Conservation (phyloP, 2,888 invertebrate species). For the Orthonychiurus folsomi region DNA sequence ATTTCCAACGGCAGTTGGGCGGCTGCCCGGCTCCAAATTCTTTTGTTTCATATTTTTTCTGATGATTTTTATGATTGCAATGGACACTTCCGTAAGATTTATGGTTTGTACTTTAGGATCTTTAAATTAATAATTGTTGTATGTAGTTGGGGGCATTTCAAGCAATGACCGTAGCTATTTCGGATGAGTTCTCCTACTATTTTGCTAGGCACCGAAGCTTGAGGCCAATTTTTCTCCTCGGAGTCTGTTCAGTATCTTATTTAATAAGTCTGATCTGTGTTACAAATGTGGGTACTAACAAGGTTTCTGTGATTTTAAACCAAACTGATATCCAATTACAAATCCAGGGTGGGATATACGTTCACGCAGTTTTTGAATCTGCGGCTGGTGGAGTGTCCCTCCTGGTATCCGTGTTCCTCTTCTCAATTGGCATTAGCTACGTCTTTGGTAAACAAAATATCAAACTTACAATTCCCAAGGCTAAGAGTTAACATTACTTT, state of each 20-base stretch:
- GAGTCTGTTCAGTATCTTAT: neutral
- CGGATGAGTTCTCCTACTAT: neutral
- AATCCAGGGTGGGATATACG: conserved; percentile 6
- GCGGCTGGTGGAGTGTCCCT: neutral
- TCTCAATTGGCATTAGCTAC: neutral
- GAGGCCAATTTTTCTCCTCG: neutral
- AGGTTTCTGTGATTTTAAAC: too few species aligned
- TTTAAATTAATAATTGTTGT: neutral
- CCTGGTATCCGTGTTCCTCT: neutral
- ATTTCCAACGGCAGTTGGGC: neutral
- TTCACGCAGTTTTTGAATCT: neutral
- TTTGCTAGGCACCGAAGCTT: neutral
- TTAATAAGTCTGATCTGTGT: neutral
- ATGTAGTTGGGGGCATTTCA: neutral
- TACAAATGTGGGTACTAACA: neutral
- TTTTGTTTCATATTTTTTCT: conserved; percentile 4
- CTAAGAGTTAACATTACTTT: too few species aligned
- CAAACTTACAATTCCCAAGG: too few species aligned
- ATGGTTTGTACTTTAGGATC: too few species aligned
- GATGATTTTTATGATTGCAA: neutral
- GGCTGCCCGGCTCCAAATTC: conserved; percentile 6
- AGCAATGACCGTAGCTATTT: neutral
- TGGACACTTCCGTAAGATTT: neutral
- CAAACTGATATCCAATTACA: conserved; percentile 2
- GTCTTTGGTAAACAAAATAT: neutral